phyloP scores from a whole-genome alignment of 2,113 vertebrate genomes.

The Centrocercus urophasianus region DNA sequence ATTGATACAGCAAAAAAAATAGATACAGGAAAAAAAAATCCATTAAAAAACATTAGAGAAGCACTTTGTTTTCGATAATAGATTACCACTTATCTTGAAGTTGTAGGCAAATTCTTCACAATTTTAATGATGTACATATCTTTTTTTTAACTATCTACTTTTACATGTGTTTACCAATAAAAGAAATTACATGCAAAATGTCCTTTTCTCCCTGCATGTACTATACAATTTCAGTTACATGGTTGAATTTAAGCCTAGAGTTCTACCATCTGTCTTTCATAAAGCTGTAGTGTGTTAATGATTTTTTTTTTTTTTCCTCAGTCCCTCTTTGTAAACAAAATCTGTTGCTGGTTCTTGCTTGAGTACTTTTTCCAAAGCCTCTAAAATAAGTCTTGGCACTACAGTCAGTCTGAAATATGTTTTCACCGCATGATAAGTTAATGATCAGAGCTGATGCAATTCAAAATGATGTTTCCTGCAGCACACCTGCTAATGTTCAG shows the following conservation, averaged over 20 bases:
- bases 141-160: no score
- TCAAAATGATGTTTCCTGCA: not conserved
- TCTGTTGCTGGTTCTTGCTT: slow-evolving; percentile 54
- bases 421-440: not conserved
- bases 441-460: slow-evolving; percentile 36
- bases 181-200: not conserved
- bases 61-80: not conserved
- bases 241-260: not conserved
- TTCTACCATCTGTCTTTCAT: slow-evolving; percentile 60
- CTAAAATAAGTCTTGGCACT: slow-evolving; percentile 14
- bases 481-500: not conserved
- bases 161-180: not conserved
- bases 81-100: not conserved
- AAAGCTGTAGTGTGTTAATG: not conserved
- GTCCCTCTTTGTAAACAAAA: slow-evolving; percentile 37
- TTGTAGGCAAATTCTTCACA: not conserved
- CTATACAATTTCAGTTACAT: not conserved
- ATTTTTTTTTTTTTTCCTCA: not conserved
- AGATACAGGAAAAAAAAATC: not conserved
- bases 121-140: not conserved
- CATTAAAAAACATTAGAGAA: not conserved
- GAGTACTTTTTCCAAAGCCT: slow-evolving; percentile 23
- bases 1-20: not conserved
- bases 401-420: slow-evolving; percentile 16
- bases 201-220: not conserved